phyloP scores from a whole-genome alignment of 2,797 vertebrate species.

The Coccyzus lansbergi region DNA sequence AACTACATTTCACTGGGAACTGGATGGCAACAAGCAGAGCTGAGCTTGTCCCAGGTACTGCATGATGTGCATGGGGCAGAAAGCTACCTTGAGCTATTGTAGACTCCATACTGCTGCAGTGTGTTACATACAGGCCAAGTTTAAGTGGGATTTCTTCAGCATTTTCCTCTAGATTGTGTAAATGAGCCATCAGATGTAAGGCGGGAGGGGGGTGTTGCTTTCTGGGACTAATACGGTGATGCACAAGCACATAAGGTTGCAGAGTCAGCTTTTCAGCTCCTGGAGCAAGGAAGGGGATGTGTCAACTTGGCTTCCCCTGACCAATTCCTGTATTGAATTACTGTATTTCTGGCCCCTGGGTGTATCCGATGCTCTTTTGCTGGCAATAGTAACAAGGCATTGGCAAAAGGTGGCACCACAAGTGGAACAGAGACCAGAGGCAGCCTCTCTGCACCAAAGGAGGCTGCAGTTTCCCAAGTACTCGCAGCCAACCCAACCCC shows the following conservation, averaged over 20 bases:
- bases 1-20: background rate
- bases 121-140: background rate
- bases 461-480: background rate
- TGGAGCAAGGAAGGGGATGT: background rate
- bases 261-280: background rate
- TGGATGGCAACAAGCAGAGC: background rate
- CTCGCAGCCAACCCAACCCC: background rate
- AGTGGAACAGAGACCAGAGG: background rate
- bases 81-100: accelerated
- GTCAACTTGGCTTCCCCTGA: background rate
- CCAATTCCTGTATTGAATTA: background rate
- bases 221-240: background rate
- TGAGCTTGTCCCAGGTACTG: background rate
- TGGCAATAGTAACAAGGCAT: background rate
- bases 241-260: background rate
- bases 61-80: accelerated
- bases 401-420: background rate
- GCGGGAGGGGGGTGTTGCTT: background rate
- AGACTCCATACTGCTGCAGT: background rate
- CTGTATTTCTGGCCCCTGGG: background rate
- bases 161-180: background rate
- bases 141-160: background rate
- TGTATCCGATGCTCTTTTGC: background rate
- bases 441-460: background rate
- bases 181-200: background rate